Evolutionary conservation across 2,797 vertebrate genomes (phyloP), one percentile per base, ranked within the genome.

Genomic region (Astyanax mexicanus): DNA sequence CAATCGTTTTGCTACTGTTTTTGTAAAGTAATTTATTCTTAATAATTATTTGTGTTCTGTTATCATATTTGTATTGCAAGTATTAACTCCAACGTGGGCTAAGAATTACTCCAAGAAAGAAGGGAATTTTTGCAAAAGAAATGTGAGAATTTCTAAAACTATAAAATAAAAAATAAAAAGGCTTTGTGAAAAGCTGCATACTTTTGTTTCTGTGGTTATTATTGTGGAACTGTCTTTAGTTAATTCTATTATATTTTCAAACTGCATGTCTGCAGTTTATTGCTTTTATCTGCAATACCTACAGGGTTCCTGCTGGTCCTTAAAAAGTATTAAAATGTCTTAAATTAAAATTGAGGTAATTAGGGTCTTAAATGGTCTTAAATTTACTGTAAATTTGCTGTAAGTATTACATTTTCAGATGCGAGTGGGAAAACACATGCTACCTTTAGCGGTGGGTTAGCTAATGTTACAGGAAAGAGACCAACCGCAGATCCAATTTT

Each of bases 71-170:
- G 72, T 80, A 70, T 72, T 15, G 78, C 44, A 57, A 78, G 64
- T 25, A 57, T 67, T 49, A 60, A 19, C 42, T 68, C 55, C 35
- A 62, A 54, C 52, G 25, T 17, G 55, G 72, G 72, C 72, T 61
- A 79, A 75, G 57, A 71, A 75, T 27, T 51, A 10, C 72, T 79
- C 51, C 64, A n/a, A 27, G 32, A 72, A 81, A 72, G 58, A 77
- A 83, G 55, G 71, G 66, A 71, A n/a, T 71, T 76, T 82, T 80
- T 80, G 60, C 70, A 60, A 71, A 69, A 64, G 61, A 66, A 62
- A 38, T 76, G 77, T 74, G 61, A 25, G 44, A 70, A 77, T 77
- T 82, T 79, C 44, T 73, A 74, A 32, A 67, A 74, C 49, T 74
- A 15, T 40, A 69, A 69, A 49, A 60, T 77, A 75, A 78, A 68